These are phyloP conservation scores for Oryctes rhinoceros DNA, from an alignment of 1,140 invertebrate genomes.

Conservation along the genomic window DNA sequence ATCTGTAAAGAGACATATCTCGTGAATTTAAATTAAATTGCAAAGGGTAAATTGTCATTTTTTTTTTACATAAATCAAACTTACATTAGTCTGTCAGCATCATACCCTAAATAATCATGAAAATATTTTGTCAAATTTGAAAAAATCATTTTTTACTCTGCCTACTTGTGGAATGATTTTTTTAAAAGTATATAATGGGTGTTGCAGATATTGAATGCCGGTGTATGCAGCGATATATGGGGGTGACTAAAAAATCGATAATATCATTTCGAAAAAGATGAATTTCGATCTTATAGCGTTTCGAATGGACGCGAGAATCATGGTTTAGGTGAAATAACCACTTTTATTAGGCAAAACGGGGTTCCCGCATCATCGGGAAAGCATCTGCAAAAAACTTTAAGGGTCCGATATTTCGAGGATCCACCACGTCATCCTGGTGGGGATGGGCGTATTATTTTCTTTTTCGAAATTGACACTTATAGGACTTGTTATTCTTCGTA, in stretches of 20 bases:
- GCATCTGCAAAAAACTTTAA: background rate
- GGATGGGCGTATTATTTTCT: conserved; percentile 36
- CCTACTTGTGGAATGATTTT: conserved; percentile 38
- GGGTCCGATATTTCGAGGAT: background rate
- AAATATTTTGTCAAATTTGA: conserved; percentile 32
- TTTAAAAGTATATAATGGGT: background rate
- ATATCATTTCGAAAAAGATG: background rate
- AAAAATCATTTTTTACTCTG: conserved; percentile 38
- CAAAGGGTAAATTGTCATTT: conserved; percentile 26
- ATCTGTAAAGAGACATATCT: conserved; percentile 26
- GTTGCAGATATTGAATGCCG: conserved; percentile 22
- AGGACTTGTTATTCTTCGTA: conserved; percentile 28
- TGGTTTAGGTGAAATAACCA: background rate
- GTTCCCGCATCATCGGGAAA: background rate
- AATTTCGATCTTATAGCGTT: background rate
- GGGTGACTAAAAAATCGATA: conserved; percentile 27
- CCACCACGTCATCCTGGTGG: conserved; percentile 36
- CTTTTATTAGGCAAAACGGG: background rate
- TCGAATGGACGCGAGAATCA: background rate
- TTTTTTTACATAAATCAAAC: conserved; percentile 35
- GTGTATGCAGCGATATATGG: background rate
- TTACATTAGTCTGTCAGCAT: conserved; percentile 35
- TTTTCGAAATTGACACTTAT: conserved; percentile 38
- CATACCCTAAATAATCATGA: conserved; percentile 27
- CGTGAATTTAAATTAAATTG: background rate